Base-by-base conservation (phyloP, 2,113 vertebrate genomes). In the Nesoenas mayeri region DNA sequence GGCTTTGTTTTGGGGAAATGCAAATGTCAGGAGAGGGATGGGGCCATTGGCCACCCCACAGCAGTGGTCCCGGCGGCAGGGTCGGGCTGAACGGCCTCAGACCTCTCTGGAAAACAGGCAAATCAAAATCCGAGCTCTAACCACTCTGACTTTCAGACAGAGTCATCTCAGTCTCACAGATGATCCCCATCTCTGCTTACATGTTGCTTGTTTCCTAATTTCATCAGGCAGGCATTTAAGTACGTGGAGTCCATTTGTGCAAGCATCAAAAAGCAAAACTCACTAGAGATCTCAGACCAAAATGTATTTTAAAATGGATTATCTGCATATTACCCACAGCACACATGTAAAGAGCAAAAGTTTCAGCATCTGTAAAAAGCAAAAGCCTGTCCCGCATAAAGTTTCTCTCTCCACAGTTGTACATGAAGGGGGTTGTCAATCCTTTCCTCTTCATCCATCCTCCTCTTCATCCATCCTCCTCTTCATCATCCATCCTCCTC, bases 161-260 rank as follows among this genome's bases (percentile, higher is more conserved):
- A 84, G 54, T n/a, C 60, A 42, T 28, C 22, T n/a, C 67, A 44
- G 66, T 6, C 56, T 85, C 67, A 12, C 8, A 18, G 69, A 40
- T 15, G 21, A 73, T 32, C 17, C 25, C 42, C 16, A 0, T 70
- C 89, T 85, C 74, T 1, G 0, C 73, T 87, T 44, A 61, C 58
- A 21, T 9, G 48, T 16, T 0, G 0, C 54, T 79, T 0, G 0
- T 22, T 64, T 50, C 72, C 58, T 71, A 18, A 3, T 75, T 75
- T 60, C 1, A 1, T 48, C 21, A 16, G 77, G 40, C 62, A 60
- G 83, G 71, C 19, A 14, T 86, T 64, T 28, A 40, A 61, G 32
- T 38, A 26, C 5, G 5, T 10, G 7, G 34, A 85, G 25, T 22
- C 57, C 50, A 32, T 89, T 91, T 82, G 54, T 62, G 36, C 70